A percentile compares a stretch with the other conserved stretches of the same genome.
Conservation (phyloP, 2,113 vertebrate genomes). For the Scomber japonicus region DNA sequence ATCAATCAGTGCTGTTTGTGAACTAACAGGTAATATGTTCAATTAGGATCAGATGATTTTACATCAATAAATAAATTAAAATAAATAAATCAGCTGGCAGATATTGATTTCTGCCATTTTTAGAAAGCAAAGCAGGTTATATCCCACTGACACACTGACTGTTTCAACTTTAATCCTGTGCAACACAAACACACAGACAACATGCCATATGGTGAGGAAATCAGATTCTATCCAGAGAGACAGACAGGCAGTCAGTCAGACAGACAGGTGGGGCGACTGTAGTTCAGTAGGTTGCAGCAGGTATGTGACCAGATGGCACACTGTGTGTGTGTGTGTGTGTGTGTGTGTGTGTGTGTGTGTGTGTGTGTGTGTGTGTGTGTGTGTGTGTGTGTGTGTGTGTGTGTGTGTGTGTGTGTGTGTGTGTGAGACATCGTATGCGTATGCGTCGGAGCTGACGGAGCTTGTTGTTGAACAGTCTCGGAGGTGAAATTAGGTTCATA, state of each 20-base stretch:
- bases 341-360: no score
- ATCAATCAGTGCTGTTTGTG: no score
- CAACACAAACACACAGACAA: conserved; percentile 33
- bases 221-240: conserved; percentile 72
- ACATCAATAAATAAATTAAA: no score
- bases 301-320: conserved; percentile 73
- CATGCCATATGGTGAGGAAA: conserved; percentile 77
- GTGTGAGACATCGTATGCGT: conserved; percentile 4
- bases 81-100: no score
- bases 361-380: conserved; percentile 37
- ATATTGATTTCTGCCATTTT: conserved; percentile 8
- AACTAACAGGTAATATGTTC: no score
- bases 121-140: conserved; percentile 36
- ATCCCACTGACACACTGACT: conserved; percentile 57
- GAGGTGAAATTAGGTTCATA: conserved; percentile 9
- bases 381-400: conserved; percentile 37
- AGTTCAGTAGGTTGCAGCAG: conserved; percentile 73
- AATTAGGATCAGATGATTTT: no score
- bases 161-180: conserved; percentile 49
- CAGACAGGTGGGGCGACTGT: conserved; percentile 59
- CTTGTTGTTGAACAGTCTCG: conserved; percentile 14
- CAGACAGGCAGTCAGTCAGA: conserved; percentile 61
- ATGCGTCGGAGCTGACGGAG: conserved; percentile 12
- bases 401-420: conserved; percentile 29
- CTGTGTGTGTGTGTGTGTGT: conserved; percentile 32